Evolutionary conservation across 2,888 invertebrate genomes (phyloP), one percentile per base, ranked within the genome.

Genomic region (Eristalinus sepulchralis): DNA sequence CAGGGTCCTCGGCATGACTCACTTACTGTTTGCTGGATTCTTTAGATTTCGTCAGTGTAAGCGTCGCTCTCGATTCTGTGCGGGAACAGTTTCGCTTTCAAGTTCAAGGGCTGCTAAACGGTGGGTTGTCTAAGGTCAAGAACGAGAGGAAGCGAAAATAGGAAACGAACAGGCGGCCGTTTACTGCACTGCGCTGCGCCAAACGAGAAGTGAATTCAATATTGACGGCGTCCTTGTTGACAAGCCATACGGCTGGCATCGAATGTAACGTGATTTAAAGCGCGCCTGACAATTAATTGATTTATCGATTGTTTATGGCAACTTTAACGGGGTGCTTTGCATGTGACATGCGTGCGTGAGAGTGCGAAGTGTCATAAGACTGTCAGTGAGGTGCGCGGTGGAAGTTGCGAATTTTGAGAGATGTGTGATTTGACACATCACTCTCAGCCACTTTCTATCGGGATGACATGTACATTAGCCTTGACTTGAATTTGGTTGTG

Each of bases 41-140:
- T 27, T 20, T 53, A 1, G 9, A 17, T 66, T n/a, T 11, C 39
- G 39, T n/a, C 39, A n/a, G 39, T n/a, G 1, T 1, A 11, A 39
- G 36, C 36, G 9, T 11, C 36, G 9, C n/a, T n/a, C n/a, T n/a
- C n/a, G n/a, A n/a, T n/a, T n/a, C n/a, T n/a, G n/a, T n/a, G n/a
- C n/a, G n/a, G n/a, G n/a, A n/a, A n/a, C n/a, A n/a, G n/a, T 13
- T 6, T 10, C n/a, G 8, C 39, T 10, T 24, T 13, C 24, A 34
- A 59, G 39, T 31, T 11, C 2, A 27, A 5, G 27, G 33, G 53
- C 2, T 11, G 47, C 5, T 22, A 11, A 60, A n/a, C 11, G 24
- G n/a, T 36, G 53, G n/a, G 24, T 82, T 76, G 70, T 27, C 68
- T 64, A 34, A 64, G 75, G 81, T 82, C 70, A 75, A 39, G 75